Evolutionary conservation across 1,140 invertebrate genomes (phyloP).

Genomic region (Hesperophylax magnus): DNA sequence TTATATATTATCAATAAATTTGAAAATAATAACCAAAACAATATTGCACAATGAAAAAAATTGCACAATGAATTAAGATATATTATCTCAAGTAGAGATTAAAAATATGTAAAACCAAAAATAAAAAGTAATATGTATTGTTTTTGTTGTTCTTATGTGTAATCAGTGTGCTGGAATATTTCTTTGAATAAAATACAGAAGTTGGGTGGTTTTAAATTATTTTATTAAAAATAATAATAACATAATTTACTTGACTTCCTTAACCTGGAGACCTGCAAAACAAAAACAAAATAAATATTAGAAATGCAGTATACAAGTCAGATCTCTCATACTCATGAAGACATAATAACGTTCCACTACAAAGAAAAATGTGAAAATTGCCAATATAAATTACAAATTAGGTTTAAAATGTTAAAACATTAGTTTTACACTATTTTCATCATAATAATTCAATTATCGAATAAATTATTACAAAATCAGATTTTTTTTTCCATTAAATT

Average conservation of each 20-base stretch:
- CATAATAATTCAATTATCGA: too few species aligned
- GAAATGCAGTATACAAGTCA: slow-evolving; percentile 4
- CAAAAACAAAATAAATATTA: slow-evolving; percentile 55
- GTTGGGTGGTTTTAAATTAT: slow-evolving; percentile 47
- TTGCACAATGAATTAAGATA: neutral
- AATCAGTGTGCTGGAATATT: neutral
- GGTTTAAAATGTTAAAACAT: too few species aligned
- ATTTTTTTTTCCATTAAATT: too few species aligned
- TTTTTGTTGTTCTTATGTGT: neutral
- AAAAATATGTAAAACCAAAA: neutral
- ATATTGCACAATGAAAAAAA: too few species aligned
- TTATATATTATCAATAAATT: neutral
- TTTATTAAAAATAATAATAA: slow-evolving; percentile 52
- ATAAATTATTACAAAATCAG: too few species aligned
- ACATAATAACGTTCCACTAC: too few species aligned
- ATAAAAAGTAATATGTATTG: neutral
- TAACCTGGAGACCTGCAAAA: slow-evolving; percentile 84
- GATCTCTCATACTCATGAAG: neutral
- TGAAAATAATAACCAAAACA: neutral
- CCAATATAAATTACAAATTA: too few species aligned
- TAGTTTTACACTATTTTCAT: too few species aligned
- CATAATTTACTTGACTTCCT: slow-evolving; percentile 81
- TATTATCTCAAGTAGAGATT: neutral
- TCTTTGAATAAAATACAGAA: slow-evolving; percentile 6
- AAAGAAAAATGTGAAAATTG: neutral